Percentiles rank a stretch among this genome's conserved stretches.
These are phyloP conservation scores for Tenebrosternarchus preto DNA, from an alignment of 2,113 vertebrate species.

Conservation along the genomic window DNA sequence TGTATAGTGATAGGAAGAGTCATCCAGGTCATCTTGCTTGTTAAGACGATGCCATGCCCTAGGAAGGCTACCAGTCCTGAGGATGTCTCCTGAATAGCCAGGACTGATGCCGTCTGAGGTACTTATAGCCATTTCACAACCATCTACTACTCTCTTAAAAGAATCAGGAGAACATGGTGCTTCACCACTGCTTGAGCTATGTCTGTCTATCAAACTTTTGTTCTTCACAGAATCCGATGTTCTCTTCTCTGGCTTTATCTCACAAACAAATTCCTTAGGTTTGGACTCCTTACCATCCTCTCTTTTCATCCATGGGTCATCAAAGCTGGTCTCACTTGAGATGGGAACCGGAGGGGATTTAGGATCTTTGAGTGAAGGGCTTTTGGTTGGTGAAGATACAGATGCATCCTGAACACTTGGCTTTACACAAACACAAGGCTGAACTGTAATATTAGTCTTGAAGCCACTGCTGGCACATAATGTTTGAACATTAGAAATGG, in stretches of 20 bases:
- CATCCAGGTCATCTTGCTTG: slow-evolving; percentile 79
- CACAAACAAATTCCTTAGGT: slow-evolving; percentile 46
- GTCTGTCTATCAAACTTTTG: slow-evolving; percentile 61
- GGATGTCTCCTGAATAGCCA: slow-evolving; percentile 69
- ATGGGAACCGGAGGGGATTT: slow-evolving; percentile 69
- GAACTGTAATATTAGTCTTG: slow-evolving; percentile 81
- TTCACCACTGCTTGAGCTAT: slow-evolving; percentile 78
- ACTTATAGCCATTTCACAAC: slow-evolving; percentile 81
- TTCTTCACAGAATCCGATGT: slow-evolving; percentile 60
- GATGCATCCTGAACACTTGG: slow-evolving; percentile 75
- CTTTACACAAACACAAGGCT: slow-evolving; percentile 83
- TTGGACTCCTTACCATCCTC: slow-evolving; percentile 71
- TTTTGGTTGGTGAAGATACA: slow-evolving; percentile 53
- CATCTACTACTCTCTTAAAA: slow-evolving; percentile 83
- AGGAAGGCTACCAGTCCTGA: slow-evolving; percentile 83
- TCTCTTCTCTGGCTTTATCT: slow-evolving; percentile 70
- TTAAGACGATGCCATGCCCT: slow-evolving; percentile 76
- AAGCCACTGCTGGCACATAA: slow-evolving; percentile 77
- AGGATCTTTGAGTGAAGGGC: slow-evolving; percentile 60
- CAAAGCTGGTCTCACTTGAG: slow-evolving; percentile 80
- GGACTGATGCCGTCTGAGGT: slow-evolving; percentile 68
- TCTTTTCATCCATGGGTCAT: slow-evolving; percentile 95
- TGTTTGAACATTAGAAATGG: slow-evolving; percentile 75
- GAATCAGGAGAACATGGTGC: slow-evolving; percentile 77
- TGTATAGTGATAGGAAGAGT: slow-evolving; percentile 54